phyloP scores from a whole-genome alignment of 2,888 invertebrate genomes.

The Hirtodrosophila alboralis region DNA sequence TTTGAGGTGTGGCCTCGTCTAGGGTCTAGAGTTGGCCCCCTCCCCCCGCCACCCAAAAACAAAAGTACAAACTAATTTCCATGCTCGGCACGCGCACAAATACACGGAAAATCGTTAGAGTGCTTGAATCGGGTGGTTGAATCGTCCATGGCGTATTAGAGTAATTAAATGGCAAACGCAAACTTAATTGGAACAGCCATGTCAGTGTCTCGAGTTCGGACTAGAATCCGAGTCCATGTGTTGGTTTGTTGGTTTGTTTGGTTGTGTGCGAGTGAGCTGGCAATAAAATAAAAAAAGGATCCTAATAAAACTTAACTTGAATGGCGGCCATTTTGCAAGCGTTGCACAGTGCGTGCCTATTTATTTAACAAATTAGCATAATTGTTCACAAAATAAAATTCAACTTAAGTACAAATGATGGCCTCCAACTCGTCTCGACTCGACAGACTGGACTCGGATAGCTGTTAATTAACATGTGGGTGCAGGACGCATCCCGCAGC shows the following conservation, averaged over 20 bases:
- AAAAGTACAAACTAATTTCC: conserved; percentile 74
- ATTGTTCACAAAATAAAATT: conserved; percentile 82
- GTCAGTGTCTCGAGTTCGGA: conserved; percentile 24
- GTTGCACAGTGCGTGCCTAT: conserved; percentile 63
- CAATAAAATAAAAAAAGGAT: conserved; percentile 73
- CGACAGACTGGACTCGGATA: conserved; percentile 12
- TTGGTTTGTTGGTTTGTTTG: conserved; percentile 15
- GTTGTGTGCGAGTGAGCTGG: conserved; percentile 36
- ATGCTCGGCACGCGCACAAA: conserved; percentile 74
- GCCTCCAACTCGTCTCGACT: conserved; percentile 17
- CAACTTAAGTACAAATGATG: conserved; percentile 81
- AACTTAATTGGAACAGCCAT: conserved; percentile 77
- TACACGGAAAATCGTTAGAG: conserved; percentile 51
- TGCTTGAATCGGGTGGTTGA: conserved; percentile 31
- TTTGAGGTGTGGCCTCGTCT: conserved; percentile 67
- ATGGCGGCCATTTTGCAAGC: conserved; percentile 62
- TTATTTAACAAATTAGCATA: conserved; percentile 83
- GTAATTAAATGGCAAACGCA: conserved; percentile 81
- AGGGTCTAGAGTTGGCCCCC: not conserved
- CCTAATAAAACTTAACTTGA: conserved; percentile 77
- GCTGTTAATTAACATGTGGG: conserved; percentile 77
- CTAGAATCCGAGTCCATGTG: conserved; percentile 6
- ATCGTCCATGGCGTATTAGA: conserved; percentile 69
- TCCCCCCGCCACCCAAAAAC: conserved; percentile 1
- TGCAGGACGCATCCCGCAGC: conserved; percentile 76